Conservation (phyloP, 2,888 invertebrate genomes). For the Tachystola acroxantha region DNA sequence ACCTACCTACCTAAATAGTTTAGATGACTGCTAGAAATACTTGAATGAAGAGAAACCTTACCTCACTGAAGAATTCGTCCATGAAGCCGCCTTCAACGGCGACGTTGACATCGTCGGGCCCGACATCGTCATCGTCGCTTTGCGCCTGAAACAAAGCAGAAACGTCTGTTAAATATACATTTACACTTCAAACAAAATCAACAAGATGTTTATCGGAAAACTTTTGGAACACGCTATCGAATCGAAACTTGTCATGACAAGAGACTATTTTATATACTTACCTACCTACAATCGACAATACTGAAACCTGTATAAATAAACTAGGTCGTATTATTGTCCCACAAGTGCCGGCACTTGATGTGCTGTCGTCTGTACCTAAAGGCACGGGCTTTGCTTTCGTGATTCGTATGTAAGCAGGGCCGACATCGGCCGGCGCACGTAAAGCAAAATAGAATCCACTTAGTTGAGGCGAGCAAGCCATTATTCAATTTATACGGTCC, state of each 20-base stretch:
- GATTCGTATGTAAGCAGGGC: slow-evolving; percentile 31
- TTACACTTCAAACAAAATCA: slow-evolving; percentile 1
- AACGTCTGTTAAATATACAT: background rate
- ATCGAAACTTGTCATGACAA: slow-evolving; percentile 5
- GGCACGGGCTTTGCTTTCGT: slow-evolving; percentile 22
- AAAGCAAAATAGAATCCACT: slow-evolving; percentile 64
- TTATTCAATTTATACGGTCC: slow-evolving; percentile 66
- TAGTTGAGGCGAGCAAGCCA: slow-evolving; percentile 53
- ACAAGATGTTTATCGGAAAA: slow-evolving; percentile 7
- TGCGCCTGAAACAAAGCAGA: slow-evolving; percentile 85
- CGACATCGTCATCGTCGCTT: slow-evolving; percentile 98
- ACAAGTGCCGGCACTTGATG: too few relatives aligned
- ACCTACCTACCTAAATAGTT: too few relatives aligned
- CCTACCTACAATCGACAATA: too few relatives aligned
- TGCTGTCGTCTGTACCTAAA: slow-evolving; percentile 18
- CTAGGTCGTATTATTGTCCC: too few relatives aligned
- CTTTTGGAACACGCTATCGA: slow-evolving; percentile 4
- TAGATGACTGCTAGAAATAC: too few relatives aligned
- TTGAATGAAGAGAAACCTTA: slow-evolving; percentile 54
- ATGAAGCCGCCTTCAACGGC: slow-evolving; percentile 98
- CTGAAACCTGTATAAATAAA: too few relatives aligned
- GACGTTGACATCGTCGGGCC: slow-evolving; percentile 96
- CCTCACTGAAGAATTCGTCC: slow-evolving; percentile 99
- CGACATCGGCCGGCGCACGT: slow-evolving; percentile 39
- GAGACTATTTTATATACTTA: too few relatives aligned